Evolutionary conservation across 2,888 invertebrate genomes (phyloP).

Genomic region (Parascotia fuliginaria): DNA sequence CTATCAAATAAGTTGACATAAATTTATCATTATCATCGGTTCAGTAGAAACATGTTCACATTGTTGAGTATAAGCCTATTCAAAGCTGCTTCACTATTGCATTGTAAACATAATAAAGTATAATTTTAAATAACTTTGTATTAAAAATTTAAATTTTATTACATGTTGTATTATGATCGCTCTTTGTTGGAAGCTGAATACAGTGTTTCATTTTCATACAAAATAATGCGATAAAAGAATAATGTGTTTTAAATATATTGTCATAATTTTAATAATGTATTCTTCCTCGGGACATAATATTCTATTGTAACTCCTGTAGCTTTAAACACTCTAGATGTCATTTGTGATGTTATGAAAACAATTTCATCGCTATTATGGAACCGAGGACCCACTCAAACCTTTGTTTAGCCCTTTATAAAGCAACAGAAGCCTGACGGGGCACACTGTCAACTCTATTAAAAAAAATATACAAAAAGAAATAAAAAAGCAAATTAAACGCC

Average conservation of each 20-base stretch:
- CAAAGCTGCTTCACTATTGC: too few species aligned
- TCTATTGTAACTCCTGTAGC: conserved; percentile 26
- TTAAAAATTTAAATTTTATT: too few species aligned
- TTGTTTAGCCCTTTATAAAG: conserved; percentile 60
- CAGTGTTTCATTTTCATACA: background rate
- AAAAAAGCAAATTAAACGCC: conserved; percentile 74
- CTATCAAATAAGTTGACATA: too few species aligned
- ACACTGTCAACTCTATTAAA: conserved; percentile 61
- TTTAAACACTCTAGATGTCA: conserved; percentile 25
- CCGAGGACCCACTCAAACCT: conserved; percentile 40
- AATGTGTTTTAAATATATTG: conserved; percentile 6
- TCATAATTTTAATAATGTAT: background rate
- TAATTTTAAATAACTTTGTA: too few species aligned
- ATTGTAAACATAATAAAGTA: too few species aligned
- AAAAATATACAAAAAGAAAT: conserved; percentile 57
- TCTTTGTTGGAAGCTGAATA: background rate
- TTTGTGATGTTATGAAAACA: conserved; percentile 40
- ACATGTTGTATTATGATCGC: too few species aligned
- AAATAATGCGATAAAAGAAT: background rate
- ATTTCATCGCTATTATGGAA: conserved; percentile 31
- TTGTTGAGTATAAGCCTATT: too few species aligned
- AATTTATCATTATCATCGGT: too few species aligned
- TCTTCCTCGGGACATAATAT: conserved; percentile 7
- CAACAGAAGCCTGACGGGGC: conserved; percentile 45
- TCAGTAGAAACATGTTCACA: too few species aligned